Evolutionary conservation across 2,797 vertebrate genomes (phyloP).

Genomic region (Acanthurus lineatus): DNA sequence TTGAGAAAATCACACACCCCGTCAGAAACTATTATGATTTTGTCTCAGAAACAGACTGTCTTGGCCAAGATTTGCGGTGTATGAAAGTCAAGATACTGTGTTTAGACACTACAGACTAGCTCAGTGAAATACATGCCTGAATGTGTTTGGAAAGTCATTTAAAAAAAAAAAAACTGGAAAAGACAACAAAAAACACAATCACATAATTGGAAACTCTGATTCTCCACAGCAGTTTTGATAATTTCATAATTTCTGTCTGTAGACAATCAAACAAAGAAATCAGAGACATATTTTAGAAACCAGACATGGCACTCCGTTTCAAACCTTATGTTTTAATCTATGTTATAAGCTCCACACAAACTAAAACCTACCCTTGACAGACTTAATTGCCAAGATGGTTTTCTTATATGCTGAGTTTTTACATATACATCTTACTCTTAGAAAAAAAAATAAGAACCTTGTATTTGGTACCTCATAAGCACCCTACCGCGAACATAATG

Average conservation of each 20-base stretch:
- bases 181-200: not conserved
- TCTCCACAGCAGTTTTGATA: not conserved
- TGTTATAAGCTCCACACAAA: conserved; percentile 1
- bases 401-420: not conserved
- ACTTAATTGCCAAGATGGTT: not conserved
- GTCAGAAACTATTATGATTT: conserved; percentile 71
- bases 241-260: not conserved
- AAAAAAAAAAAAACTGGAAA: conserved; percentile 15
- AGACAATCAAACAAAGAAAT: conserved; percentile 5
- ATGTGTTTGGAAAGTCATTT: conserved; percentile 10
- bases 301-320: conserved; percentile 2
- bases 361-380: conserved; percentile 8
- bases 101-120: conserved; percentile 18
- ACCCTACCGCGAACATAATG: not conserved
- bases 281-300: conserved; percentile 4
- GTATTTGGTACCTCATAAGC: not conserved
- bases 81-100: conserved; percentile 16
- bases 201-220: not conserved
- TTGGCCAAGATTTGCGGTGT: conserved; percentile 51
- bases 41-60: conserved; percentile 45
- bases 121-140: not conserved
- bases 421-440: not conserved
- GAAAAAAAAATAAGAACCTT: not conserved
- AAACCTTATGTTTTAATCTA: not conserved
- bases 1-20: conserved; percentile 78